A percentile compares a stretch with the other conserved stretches of the same genome.
Evolutionary conservation across 2,797 vertebrate species (phyloP).

Genomic region (Myotis planiceps): DNA sequence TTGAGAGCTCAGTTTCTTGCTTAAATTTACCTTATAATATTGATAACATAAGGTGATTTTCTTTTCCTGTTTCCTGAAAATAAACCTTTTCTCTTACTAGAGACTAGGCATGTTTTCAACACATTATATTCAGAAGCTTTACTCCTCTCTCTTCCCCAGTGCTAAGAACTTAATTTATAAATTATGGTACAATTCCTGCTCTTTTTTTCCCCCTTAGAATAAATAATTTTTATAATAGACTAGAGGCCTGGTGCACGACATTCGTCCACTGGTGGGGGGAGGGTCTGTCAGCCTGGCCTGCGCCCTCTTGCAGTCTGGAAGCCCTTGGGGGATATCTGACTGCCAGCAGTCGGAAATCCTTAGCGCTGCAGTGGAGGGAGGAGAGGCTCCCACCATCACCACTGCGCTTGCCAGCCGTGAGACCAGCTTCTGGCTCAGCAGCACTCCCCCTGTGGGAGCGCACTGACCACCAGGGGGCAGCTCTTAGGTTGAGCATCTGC

Average conservation of each 20-base stretch:
- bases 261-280: too few species aligned
- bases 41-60: neutral
- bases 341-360: too few species aligned
- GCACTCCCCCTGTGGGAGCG: accelerated
- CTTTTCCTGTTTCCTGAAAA: neutral
- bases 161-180: neutral
- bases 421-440: too few species aligned
- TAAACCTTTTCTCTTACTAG: neutral
- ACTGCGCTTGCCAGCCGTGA: too few species aligned
- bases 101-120: neutral
- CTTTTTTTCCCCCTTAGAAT: neutral
- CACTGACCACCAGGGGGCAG: too few species aligned
- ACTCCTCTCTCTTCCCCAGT: neutral
- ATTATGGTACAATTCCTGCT: neutral
- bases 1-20: neutral
- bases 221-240: neutral
- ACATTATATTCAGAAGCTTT: neutral
- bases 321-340: too few species aligned
- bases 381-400: too few species aligned
- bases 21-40: neutral
- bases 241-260: too few species aligned
- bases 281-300: too few species aligned
- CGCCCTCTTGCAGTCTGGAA: too few species aligned
- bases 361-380: too few species aligned
- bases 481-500: too few species aligned